Evolutionary conservation across 2,797 vertebrate genomes (phyloP), one percentile per base, ranked within the genome.

Genomic region (Neosalanx taihuensis): DNA sequence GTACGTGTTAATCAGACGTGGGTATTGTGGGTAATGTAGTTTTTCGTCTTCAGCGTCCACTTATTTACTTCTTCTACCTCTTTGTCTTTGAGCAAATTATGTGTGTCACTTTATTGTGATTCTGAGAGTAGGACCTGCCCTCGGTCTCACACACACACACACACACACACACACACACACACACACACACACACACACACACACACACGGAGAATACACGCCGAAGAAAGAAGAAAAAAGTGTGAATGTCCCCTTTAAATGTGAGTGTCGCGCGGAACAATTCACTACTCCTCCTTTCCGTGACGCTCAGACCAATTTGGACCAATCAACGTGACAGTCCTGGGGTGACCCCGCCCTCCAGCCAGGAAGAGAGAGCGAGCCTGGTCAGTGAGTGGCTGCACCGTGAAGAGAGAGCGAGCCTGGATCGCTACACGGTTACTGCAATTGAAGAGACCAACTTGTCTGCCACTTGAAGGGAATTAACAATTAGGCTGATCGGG

Each of bases 381-480:
- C 91, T 89, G 89, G 75, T 72, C 66, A 72, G 79, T 74, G 76
- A 82, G 78, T 74, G 81, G 76, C 91, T 92, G 92, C 90, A 91
- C 90, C 89, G 91, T 81, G 81, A 92, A 90, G 87, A 88, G 89
- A 89, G 86, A 49, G 10, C 87, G 89, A 93, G 92, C 89, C 91
- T 88, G 93, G 91, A 90, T 90, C 90, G 89, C 87, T 89, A 90
- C 89, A 72, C 76, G 84, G 78, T 84, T 41, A 53, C 73, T 51
- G 89, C 89, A 81, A 87, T 89, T 88, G 81, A 89, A 87, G 85
- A 89, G 88, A 92, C 94, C 91, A 94, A 94, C 93, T 93, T 93
- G 92, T 89, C 89, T 89, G 86, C 81, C 79, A 91, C 88, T 90
- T 93, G 86, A 92, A 86, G 84, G 86, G 76, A 85, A 88, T 79